Percentiles rank a stretch among this genome's conserved stretches.
Conservation (phyloP, 2,888 invertebrate genomes). For the Andricus quercusramuli region DNA sequence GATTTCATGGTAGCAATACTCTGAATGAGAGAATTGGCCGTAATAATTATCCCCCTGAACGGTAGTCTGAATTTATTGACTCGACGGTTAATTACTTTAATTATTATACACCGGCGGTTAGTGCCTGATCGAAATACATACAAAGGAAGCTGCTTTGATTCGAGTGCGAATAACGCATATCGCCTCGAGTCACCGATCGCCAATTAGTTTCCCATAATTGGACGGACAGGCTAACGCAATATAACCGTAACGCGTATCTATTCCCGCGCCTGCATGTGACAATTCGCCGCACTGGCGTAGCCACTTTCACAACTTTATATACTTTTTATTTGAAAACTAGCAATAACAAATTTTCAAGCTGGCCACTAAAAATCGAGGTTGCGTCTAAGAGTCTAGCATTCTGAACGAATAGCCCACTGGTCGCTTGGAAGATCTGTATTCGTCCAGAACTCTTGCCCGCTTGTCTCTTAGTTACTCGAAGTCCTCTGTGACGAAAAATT, state of each 20-base stretch:
- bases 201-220: constrained; percentile 79
- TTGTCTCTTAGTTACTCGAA: no score
- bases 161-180: constrained; percentile 66
- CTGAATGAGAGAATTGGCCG: constrained; percentile 17
- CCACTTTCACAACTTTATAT: neutral
- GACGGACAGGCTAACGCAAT: constrained; percentile 62
- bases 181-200: constrained; percentile 72
- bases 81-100: constrained; percentile 75
- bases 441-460: no score
- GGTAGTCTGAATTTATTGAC: constrained; percentile 65
- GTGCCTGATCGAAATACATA: constrained; percentile 73
- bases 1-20: constrained; percentile 33
- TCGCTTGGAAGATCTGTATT: no score
- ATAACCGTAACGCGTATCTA: constrained; percentile 35
- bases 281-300: constrained; percentile 14
- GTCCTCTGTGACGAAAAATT: no score
- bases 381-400: no score
- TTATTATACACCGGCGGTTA: constrained; percentile 74
- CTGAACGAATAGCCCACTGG: no score
- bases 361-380: no score
- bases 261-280: neutral
- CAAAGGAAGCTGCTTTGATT: constrained; percentile 72
- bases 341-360: no score
- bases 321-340: neutral
- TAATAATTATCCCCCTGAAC: constrained; percentile 36